Evolutionary conservation across 2,113 vertebrate species (phyloP), one percentile per base, ranked within the genome.

Genomic region (Neotragus pygmaeus): DNA sequence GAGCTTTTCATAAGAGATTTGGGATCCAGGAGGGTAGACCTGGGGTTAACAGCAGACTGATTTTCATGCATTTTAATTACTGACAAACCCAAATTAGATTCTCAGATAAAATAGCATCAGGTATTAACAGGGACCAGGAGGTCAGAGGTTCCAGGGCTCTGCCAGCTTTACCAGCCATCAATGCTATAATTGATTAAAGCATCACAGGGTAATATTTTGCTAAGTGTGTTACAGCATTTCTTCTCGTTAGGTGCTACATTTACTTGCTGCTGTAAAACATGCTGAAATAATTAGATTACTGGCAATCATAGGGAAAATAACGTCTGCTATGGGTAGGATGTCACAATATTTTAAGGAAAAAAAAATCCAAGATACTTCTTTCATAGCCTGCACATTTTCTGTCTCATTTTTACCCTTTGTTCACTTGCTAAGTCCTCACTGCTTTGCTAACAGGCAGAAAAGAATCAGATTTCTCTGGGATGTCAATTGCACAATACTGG

Each of bases 151-250:
- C 82, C 92, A n/a, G 83, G 80, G 58, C 95, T 93, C 91, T 98
- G 92, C 97, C 81, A 96, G 75, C 66, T 53, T 19, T 64, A 39
- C 95, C 36, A 0, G 0, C 91, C 97, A 55, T 97, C 97, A 92
- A 70, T 73, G 95, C 91, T 98, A 92, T 98, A 97, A 98, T 97
- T 97, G 98, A 99, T 98, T 98, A 98, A 98, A 98, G 94, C 96
- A 78, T 97, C 82, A 8, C 96, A 89, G 95, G 96, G 88, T 96
- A 96, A 97, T 98, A 93, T 96, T 96, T 98, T 96, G 94, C 90
- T 85, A 94, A 97, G 77, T 58, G 51, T 97, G 95, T 98, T 94
- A 86, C 77, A 91, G 89, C 77, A 7, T 97, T 80, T 97, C 92
- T 96, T 95, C 97, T 98, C 13, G 49, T 97, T 97, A 97, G 95